These are phyloP conservation scores for Athrips mouffetella DNA, from an alignment of 2,888 invertebrate genomes.

Conservation along the genomic window DNA sequence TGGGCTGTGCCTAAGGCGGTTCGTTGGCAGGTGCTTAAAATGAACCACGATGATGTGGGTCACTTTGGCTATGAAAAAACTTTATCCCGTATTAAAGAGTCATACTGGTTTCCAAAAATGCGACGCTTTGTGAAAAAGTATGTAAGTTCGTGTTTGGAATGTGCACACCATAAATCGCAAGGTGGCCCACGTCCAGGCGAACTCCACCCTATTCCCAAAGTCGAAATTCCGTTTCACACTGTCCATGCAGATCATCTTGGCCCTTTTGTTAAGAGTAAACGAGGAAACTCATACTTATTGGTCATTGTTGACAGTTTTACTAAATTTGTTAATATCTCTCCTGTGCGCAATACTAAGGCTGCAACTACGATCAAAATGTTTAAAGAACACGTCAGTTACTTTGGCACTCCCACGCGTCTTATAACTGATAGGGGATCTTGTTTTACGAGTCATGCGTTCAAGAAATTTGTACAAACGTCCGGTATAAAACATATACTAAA, in stretches of 20 bases:
- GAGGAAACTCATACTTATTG: conserved; percentile 22
- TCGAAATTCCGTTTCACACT: conserved; percentile 6
- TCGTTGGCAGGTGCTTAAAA: conserved; percentile 8
- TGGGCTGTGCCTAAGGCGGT: conserved; percentile 13
- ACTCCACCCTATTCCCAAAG: conserved; percentile 11
- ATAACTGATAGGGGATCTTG: conserved; percentile 24
- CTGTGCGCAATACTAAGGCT: too few species aligned
- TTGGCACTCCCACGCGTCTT: conserved; percentile 23
- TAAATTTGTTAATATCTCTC: too few species aligned
- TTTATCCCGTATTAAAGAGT: not conserved
- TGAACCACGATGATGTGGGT: conserved; percentile 15
- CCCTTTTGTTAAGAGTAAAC: conserved; percentile 21
- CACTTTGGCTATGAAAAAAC: conserved; percentile 17
- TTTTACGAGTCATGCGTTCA: conserved; percentile 11
- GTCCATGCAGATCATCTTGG: conserved; percentile 19
- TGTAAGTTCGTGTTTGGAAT: conserved; percentile 13
- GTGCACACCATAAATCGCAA: conserved; percentile 6
- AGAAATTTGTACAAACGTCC: not conserved
- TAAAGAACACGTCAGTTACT: conserved; percentile 14
- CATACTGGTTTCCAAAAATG: conserved; percentile 16
- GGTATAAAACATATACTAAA: conserved; percentile 18
- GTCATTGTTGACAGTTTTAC: conserved; percentile 21
- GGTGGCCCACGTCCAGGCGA: conserved; percentile 6
- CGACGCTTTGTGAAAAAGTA: conserved; percentile 12
- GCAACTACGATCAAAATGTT: too few species aligned